Conservation (phyloP, 2,888 invertebrate species). For the Ptilodon capucinus region DNA sequence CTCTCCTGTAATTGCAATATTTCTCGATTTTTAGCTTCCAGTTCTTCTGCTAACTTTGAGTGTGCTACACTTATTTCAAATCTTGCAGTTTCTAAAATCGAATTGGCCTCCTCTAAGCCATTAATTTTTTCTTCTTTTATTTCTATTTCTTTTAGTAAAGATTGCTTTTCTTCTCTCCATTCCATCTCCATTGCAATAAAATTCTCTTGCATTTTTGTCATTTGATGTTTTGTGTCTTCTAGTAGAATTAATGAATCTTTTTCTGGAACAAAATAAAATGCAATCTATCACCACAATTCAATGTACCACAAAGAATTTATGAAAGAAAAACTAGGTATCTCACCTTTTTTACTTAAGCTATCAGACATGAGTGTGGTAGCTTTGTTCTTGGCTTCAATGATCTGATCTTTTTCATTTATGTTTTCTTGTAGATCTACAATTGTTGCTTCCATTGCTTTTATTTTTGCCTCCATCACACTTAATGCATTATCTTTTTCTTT, state of each 20-base stretch:
- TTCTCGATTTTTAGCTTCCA: constrained; percentile 74
- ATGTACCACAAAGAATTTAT: background rate
- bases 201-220: constrained; percentile 91
- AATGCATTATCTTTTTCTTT: constrained; percentile 76
- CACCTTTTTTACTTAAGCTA: constrained; percentile 85
- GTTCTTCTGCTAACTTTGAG: constrained; percentile 79
- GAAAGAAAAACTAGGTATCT: constrained; percentile 1
- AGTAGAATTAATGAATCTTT: constrained; percentile 88
- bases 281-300: background rate
- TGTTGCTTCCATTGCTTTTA: constrained; percentile 86
- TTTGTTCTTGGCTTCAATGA: constrained; percentile 91
- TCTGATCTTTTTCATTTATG: constrained; percentile 91
- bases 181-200: constrained; percentile 87
- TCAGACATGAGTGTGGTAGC: constrained; percentile 90
- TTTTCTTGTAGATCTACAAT: constrained; percentile 92
- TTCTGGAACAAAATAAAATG: constrained; percentile 57
- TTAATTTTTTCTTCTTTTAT: constrained; percentile 81
- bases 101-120: constrained; percentile 82
- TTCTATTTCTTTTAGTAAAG: constrained; percentile 78
- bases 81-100: constrained; percentile 72
- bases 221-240: constrained; percentile 91
- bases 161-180: constrained; percentile 86
- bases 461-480: constrained; percentile 70
- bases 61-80: constrained; percentile 79
- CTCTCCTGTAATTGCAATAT: constrained; percentile 61